Percentiles rank a stretch among this genome's conserved stretches.
Evolutionary conservation across 2,888 invertebrate genomes (phyloP).

Genomic region (Schrankia costaestrigalis): DNA sequence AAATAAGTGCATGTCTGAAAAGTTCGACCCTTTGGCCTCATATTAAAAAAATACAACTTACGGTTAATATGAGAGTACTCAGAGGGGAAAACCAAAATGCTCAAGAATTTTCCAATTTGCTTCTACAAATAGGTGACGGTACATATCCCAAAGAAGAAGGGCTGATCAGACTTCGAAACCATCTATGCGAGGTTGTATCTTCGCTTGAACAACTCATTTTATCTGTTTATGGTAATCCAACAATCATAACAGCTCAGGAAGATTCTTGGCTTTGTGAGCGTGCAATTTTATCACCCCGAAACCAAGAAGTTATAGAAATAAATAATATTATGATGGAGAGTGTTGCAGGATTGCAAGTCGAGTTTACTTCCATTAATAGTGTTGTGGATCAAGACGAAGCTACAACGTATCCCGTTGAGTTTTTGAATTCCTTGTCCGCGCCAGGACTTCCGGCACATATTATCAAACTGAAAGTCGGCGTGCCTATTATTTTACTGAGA

Average conservation of each 20-base stretch:
- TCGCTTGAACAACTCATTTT: background rate
- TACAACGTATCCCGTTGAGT: conserved; percentile 11
- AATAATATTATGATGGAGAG: background rate
- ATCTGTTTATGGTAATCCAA: background rate
- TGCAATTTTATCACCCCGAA: conserved; percentile 1
- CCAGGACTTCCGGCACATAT: conserved; percentile 1
- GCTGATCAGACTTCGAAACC: background rate
- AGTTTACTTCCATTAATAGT: conserved; percentile 9
- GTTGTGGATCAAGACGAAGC: conserved; percentile 10
- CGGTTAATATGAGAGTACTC: conserved; percentile 16
- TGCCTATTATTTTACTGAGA: conserved; percentile 6
- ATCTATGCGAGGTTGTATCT: background rate
- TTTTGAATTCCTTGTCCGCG: conserved; percentile 9
- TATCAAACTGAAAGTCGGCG: conserved; percentile 2
- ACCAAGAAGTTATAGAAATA: background rate
- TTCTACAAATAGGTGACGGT: conserved; percentile 21
- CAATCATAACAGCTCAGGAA: background rate
- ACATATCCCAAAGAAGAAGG: conserved; percentile 1
- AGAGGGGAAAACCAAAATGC: conserved; percentile 12
- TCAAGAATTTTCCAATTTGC: conserved; percentile 17
- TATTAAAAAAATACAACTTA: conserved; percentile 12
- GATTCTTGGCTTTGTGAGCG: background rate
- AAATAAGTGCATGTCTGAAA: conserved; percentile 9
- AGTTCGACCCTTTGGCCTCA: conserved; percentile 11
- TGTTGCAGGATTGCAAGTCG: background rate